Conservation (phyloP, 2,113 vertebrate species). For the Rhegmatorhina hoffmannsi region DNA sequence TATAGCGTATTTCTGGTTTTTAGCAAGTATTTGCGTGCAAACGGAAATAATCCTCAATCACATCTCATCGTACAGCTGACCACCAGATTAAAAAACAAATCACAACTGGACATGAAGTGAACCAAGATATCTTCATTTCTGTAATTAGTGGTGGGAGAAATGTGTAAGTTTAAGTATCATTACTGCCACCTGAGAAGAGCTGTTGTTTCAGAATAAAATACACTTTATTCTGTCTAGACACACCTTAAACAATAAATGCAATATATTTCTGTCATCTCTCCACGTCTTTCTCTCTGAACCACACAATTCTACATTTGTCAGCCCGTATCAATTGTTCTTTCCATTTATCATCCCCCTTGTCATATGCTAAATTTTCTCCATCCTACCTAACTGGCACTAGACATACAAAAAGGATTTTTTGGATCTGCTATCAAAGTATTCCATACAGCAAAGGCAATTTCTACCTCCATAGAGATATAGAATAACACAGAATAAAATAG, state of each 20-base stretch:
- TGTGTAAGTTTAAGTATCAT: not conserved
- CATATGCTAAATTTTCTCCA: not conserved
- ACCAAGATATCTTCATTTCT: accelerated
- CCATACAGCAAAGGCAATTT: not conserved
- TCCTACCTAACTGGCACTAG: not conserved
- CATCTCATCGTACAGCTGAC: not conserved
- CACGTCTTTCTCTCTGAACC: not conserved
- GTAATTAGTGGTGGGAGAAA: not conserved
- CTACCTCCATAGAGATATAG: not conserved
- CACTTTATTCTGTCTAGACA: not conserved
- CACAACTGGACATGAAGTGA: not conserved
- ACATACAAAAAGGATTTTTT: not conserved
- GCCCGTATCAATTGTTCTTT: not conserved
- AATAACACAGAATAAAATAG: not conserved
- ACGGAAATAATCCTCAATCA: not conserved
- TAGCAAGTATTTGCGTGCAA: not conserved
- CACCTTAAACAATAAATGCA: not conserved
- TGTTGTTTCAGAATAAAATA: not conserved
- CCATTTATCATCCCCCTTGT: constrained; percentile 11
- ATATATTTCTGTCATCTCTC: not conserved
- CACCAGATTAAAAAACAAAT: not conserved
- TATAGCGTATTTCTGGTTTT: not conserved
- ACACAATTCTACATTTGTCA: not conserved
- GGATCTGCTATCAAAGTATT: not conserved
- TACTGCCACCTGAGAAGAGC: not conserved